A percentile compares a stretch with the other conserved stretches of the same genome.
phyloP scores from a whole-genome alignment of 2,797 vertebrate genomes.

The Nyctibius grandis region DNA sequence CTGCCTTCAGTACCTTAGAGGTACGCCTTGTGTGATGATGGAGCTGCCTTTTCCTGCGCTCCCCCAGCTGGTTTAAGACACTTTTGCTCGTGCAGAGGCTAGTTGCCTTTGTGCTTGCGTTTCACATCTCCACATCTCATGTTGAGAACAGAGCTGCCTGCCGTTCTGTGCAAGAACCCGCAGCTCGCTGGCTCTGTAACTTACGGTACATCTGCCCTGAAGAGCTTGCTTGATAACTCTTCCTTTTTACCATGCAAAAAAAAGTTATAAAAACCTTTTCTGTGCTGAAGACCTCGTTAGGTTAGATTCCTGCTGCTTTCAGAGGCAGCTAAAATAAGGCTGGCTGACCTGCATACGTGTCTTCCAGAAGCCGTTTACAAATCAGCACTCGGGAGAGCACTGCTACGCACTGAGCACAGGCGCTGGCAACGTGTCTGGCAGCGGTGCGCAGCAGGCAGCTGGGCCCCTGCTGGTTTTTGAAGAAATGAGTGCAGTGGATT shows the following conservation, averaged over 20 bases:
- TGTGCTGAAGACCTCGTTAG: rapidly evolving
- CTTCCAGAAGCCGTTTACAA: neutral
- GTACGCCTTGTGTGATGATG: neutral
- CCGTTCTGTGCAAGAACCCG: neutral
- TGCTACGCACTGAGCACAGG: neutral
- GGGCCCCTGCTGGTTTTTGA: neutral
- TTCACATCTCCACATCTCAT: rapidly evolving
- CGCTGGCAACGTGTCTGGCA: neutral
- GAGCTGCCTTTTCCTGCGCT: neutral
- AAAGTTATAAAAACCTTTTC: neutral
- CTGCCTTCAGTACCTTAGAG: neutral
- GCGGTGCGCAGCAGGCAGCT: neutral
- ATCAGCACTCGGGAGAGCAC: neutral
- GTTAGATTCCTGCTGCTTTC: neutral
- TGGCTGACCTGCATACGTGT: neutral
- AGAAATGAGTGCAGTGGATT: neutral
- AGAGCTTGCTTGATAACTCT: neutral
- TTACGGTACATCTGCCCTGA: neutral
- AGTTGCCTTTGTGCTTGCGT: neutral
- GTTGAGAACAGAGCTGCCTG: neutral
- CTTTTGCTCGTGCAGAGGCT: neutral
- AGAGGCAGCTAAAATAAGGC: neutral
- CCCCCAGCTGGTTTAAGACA: neutral
- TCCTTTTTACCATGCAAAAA: neutral
- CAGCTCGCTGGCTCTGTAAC: neutral